Evolutionary conservation across 2,888 invertebrate genomes (phyloP).

Genomic region (Eristalinus sepulchralis): DNA sequence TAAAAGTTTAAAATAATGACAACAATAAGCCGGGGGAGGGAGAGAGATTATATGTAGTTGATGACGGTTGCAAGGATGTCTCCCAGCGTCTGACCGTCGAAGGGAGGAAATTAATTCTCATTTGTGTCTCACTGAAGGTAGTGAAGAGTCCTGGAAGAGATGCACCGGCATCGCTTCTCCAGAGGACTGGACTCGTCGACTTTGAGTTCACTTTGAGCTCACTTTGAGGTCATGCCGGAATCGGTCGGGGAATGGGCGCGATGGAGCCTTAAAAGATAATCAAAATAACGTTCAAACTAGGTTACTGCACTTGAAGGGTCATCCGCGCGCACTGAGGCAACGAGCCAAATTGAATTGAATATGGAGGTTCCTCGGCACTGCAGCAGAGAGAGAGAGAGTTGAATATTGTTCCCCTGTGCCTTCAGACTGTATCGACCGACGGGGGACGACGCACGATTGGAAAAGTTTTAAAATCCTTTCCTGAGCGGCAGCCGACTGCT

Average conservation of each 20-base stretch:
- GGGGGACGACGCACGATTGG: conserved; percentile 1
- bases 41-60: conserved; percentile 18
- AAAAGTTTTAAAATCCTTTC: conserved; percentile 32
- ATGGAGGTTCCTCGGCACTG: conserved; percentile 14
- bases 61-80: conserved; percentile 20
- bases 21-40: conserved; percentile 32
- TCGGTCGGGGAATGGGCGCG: conserved; percentile 25
- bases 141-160: background rate
- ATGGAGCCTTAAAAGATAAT: conserved; percentile 6
- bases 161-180: conserved; percentile 1
- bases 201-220: conserved; percentile 24
- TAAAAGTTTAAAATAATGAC: conserved; percentile 49
- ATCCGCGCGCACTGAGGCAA: background rate
- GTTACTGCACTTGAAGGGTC: conserved; percentile 46
- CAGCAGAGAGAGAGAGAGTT: background rate
- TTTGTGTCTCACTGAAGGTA: conserved; percentile 45
- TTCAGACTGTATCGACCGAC: background rate
- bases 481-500: conserved; percentile 4
- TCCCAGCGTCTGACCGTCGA: background rate
- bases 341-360: conserved; percentile 35
- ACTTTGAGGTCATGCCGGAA: conserved; percentile 45
- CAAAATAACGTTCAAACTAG: conserved; percentile 33
- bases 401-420: background rate
- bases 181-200: conserved; percentile 5
- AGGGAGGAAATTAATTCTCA: conserved; percentile 7